Evolutionary conservation across 1,140 invertebrate genomes (phyloP).

Genomic region (Leptinotarsa defecta): DNA sequence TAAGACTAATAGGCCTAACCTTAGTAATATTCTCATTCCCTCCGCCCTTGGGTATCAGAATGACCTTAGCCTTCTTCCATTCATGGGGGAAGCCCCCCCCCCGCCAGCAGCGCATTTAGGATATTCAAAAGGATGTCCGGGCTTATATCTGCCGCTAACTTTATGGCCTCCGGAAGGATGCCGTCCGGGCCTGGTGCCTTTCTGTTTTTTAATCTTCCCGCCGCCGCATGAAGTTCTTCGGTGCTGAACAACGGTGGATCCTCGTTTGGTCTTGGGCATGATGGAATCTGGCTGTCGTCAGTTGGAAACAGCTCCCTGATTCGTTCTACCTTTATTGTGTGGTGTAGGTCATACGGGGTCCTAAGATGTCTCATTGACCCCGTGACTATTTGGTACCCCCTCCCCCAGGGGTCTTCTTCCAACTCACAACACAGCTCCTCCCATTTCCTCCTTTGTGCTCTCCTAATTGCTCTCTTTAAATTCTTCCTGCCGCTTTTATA

Average conservation of each 20-base stretch:
- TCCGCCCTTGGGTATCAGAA: not conserved
- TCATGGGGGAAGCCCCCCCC: not conserved
- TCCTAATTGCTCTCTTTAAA: not conserved
- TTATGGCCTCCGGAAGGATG: not conserved
- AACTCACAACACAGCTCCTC: not conserved
- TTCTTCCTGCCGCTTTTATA: not conserved
- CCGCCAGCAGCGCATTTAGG: not conserved
- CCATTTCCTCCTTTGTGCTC: not conserved
- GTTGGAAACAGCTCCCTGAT: constrained; percentile 4
- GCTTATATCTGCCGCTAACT: not conserved
- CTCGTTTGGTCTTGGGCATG: not conserved
- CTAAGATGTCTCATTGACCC: not conserved
- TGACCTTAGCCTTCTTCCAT: not conserved
- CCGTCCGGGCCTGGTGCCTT: constrained; percentile 3
- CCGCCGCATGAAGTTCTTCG: not conserved
- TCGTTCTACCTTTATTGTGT: not conserved
- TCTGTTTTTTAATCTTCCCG: not conserved
- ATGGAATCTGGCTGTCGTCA: not conserved
- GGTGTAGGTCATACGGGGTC: not conserved
- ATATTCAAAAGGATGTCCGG: not conserved
- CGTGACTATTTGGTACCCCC: not conserved
- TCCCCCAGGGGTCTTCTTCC: not conserved
- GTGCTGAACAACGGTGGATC: not conserved
- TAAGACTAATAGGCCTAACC: not conserved
- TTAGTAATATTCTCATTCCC: not conserved